phyloP scores from a whole-genome alignment of 2,113 vertebrate species.

The Eubucco bourcierii region DNA sequence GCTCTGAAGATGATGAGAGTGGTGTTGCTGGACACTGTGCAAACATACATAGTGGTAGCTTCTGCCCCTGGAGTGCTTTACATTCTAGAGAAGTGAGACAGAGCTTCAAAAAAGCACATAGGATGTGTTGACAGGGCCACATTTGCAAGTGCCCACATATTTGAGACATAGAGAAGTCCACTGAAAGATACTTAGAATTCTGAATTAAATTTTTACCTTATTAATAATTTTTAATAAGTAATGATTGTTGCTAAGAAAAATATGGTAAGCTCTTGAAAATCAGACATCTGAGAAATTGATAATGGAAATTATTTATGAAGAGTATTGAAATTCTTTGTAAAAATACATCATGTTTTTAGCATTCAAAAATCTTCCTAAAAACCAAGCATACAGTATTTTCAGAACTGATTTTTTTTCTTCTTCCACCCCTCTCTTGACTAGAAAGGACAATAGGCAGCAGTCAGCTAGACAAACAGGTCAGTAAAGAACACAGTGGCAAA shows the following conservation, averaged over 20 bases:
- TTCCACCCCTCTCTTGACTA: not conserved
- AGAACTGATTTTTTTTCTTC: not conserved
- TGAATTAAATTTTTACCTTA: not conserved
- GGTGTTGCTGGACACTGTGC: not conserved
- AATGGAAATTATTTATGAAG: not conserved
- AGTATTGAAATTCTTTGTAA: not conserved
- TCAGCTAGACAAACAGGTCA: not conserved
- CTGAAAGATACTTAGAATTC: not conserved
- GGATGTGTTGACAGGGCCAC: not conserved
- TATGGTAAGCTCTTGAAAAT: not conserved
- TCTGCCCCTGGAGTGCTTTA: not conserved
- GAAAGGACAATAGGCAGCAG: not conserved
- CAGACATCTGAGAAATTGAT: fast-evolving
- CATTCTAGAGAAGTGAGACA: not conserved
- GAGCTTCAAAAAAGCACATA: not conserved
- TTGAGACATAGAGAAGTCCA: not conserved
- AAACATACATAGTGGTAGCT: not conserved
- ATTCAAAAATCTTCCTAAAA: not conserved
- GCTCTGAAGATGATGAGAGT: not conserved
- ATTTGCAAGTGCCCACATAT: not conserved
- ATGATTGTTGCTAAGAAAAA: not conserved
- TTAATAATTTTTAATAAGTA: not conserved
- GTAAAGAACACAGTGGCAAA: not conserved
- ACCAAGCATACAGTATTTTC: not conserved
- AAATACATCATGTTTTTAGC: not conserved